Evolutionary conservation across 1,140 invertebrate genomes (phyloP), one percentile per base, ranked within the genome.

Genomic region (Penaeus vannamei): DNA sequence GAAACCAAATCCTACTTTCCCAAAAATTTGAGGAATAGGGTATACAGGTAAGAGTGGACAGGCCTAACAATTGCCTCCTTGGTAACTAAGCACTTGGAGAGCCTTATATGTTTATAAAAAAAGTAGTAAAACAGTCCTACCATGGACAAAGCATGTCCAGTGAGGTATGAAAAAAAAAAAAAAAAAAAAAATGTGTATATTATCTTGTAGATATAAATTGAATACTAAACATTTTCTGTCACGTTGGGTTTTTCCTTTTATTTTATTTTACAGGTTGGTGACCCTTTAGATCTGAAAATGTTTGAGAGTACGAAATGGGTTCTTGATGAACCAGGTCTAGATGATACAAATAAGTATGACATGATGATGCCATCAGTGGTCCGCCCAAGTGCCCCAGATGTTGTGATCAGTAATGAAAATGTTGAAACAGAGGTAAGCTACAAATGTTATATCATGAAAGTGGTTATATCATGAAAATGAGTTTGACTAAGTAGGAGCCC

Each of bases 331-430:
- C 97, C 97, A 0, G 96, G 96, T 32, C 94, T 95, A n/a, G 95
- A 96, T 80, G 97, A 98, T 92, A 97, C 95, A 86, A 95, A 95
- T 7, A 96, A 97, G 91, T 98, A 96, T 93, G 97, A 98, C 91
- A 96, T 97, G 93, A 94, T 98, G 53, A 96, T 96, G 86, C 97
- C 97, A 0, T 97, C 97, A 0, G 95, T 98, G 19, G 97, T 98
- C 0, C 95, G 95, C 90, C 97, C 97, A 1, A 92, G 93, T 19
- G 85, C 84, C 5, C 84, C 84, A 53, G 88, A 86, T 86, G 22
- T 85, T 81, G 77, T 86, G 62, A 69, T 76, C 86, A 85, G 87
- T 84, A 86, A 91, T 42, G 84, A 91, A 79, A 90, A 91, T 90
- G 90, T 93, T 26, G 93, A 93, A 53, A 94, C 93, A 29, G 92